phyloP scores from a whole-genome alignment of 1,140 invertebrate genomes.

The Helicorthomorpha holstii region DNA sequence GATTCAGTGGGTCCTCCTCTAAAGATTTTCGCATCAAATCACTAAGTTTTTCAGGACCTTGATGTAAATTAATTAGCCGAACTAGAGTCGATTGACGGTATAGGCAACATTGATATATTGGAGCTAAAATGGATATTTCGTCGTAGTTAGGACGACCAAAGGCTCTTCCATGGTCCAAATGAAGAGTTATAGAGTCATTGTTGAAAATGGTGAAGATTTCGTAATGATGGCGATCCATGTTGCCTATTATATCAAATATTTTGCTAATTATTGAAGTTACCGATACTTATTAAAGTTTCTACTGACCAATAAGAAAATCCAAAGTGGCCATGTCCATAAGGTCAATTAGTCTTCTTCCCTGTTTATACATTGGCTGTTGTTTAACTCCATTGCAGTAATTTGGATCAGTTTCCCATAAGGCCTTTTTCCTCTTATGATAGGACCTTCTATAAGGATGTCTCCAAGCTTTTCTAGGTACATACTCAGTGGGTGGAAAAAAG shows the following conservation, averaged over 20 bases:
- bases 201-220: constrained; percentile 67
- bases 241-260: constrained; percentile 67
- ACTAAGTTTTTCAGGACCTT: too few relatives aligned
- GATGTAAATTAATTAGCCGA: too few relatives aligned
- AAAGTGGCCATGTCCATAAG: constrained; percentile 83
- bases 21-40: too few relatives aligned
- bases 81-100: too few relatives aligned
- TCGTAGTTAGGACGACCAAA: constrained; percentile 84
- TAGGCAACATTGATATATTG: constrained; percentile 82
- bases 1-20: too few relatives aligned
- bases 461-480: too few relatives aligned
- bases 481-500: too few relatives aligned
- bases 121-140: constrained; percentile 82
- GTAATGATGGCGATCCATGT: constrained; percentile 96
- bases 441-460: too few relatives aligned
- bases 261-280: too few relatives aligned
- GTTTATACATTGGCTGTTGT: constrained; percentile 74
- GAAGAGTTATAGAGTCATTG: constrained; percentile 80
- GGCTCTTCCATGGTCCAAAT: constrained; percentile 82
- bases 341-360: constrained; percentile 74
- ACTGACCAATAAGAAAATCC: constrained; percentile 87
- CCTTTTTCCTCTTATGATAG: too few relatives aligned
- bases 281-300: too few relatives aligned
- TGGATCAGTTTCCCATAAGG: constrained; percentile 85
- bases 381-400: constrained; percentile 82